phyloP scores from a whole-genome alignment of 2,797 vertebrate genomes.

The Melopsittacus undulatus region DNA sequence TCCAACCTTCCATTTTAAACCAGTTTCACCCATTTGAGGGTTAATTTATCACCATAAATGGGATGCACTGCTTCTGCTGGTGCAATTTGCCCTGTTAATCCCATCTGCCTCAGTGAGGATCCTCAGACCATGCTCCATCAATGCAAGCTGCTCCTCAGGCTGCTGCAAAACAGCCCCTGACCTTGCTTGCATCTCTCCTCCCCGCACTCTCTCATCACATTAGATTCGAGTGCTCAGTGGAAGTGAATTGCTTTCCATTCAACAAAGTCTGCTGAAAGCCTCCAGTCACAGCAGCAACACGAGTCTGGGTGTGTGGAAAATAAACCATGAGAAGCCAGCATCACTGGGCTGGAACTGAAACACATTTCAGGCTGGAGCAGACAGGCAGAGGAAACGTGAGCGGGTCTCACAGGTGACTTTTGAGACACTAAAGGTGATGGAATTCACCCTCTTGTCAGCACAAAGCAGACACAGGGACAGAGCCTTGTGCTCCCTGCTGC shows the following conservation, averaged over 20 bases:
- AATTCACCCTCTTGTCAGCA: neutral
- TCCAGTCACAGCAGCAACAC: neutral
- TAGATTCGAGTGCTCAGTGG: neutral
- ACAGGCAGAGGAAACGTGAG: fast-evolving
- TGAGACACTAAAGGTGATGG: neutral
- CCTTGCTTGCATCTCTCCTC: neutral
- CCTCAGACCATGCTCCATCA: neutral
- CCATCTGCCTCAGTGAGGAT: neutral
- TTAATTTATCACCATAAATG: neutral
- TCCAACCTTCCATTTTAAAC: neutral
- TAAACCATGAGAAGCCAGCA: neutral
- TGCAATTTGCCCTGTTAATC: neutral
- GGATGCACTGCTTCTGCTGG: neutral
- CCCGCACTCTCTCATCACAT: neutral
- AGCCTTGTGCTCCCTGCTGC: fast-evolving
- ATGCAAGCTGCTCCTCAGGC: neutral
- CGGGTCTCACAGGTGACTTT: fast-evolving
- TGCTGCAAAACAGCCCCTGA: neutral
- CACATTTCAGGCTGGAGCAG: neutral
- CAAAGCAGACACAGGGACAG: fast-evolving
- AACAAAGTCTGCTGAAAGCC: neutral
- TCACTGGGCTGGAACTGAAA: neutral
- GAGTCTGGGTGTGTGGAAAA: neutral
- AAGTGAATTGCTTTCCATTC: neutral
- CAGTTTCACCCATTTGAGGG: neutral